Base-by-base conservation (phyloP, 2,797 vertebrate genomes). In the Oryzias sinensis region DNA sequence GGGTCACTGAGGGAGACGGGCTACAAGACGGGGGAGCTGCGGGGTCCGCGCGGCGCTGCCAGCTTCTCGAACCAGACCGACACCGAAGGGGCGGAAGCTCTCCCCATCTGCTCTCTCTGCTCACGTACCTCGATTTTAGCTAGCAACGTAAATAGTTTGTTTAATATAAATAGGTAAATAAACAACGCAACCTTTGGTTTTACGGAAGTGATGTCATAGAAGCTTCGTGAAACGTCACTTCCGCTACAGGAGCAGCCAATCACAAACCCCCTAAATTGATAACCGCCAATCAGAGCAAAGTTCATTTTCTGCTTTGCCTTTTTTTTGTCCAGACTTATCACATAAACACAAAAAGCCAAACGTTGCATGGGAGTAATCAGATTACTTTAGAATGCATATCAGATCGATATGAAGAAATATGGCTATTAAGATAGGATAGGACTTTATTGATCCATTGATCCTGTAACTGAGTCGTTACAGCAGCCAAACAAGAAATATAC, bases 201-300 rank as follows among this genome's bases (percentile, higher is more conserved):
- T 20, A n/a, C 80, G 85, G 87, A 89, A 74, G 67, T 85, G 82
- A 84, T 16, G 84, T 71, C 76, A 62, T 5, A 72, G 9, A 33
- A 0, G 18, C 25, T 0, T 0, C 17, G 9, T 61, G 22, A 51
- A 8, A 44, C 53, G 68, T 57, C 61, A 18, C 20, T 37, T 60
- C 29, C 8, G 44, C 44, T 18, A 2, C 4, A 2, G 1, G 16
- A 33, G 7, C 24, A 27, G 16, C 52, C 60, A 62, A 62, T 55
- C 60, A 14, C 51, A 2, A 14, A 20, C 16, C 2, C 2, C 8
- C 4, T 17, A 3, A 14, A 16, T 15, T 22, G 5, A 3, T 5
- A 55, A 6, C 37, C 18, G 8, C 60, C 52, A 62, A 55, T 55
- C 52, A 49, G 17, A 62, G 40, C 6, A 13, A 3, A 44, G 8